Conservation (phyloP, 2,797 vertebrate species). For the Premnoplex brunnescens region DNA sequence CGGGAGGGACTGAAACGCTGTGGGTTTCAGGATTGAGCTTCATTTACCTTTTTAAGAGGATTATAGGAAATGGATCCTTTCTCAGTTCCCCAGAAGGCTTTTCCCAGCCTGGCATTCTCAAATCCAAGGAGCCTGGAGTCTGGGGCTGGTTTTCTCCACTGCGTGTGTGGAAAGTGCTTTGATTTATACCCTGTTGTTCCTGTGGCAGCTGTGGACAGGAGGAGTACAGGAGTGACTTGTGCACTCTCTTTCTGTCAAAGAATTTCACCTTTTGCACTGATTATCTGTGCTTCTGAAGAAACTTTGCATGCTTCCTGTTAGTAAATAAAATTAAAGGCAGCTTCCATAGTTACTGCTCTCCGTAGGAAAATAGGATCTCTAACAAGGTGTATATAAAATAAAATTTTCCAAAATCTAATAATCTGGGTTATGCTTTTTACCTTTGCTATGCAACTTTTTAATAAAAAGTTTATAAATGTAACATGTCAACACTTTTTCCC, state of each 20-base stretch:
- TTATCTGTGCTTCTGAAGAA: background rate
- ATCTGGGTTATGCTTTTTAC: background rate
- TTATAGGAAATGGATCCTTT: background rate
- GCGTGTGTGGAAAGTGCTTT: background rate
- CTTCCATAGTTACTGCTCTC: background rate
- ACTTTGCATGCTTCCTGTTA: background rate
- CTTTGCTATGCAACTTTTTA: background rate
- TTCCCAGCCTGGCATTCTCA: background rate
- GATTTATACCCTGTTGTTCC: background rate
- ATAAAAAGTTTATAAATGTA: background rate
- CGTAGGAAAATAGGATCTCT: background rate
- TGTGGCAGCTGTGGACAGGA: background rate
- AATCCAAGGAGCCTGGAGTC: background rate
- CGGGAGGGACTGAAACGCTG: fast-evolving
- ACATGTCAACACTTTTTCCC: background rate
- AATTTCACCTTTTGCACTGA: background rate
- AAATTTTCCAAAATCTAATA: background rate
- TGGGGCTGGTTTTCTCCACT: background rate
- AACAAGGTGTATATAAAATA: background rate
- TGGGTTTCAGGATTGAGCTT: background rate
- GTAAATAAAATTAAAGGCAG: background rate
- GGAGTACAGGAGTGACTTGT: background rate
- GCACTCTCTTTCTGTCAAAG: background rate
- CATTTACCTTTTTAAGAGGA: background rate
- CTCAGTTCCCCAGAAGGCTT: background rate